Percentiles rank a stretch among this genome's conserved stretches.
phyloP scores from a whole-genome alignment of 1,140 invertebrate genomes.

The Arctopsyche grandis region DNA sequence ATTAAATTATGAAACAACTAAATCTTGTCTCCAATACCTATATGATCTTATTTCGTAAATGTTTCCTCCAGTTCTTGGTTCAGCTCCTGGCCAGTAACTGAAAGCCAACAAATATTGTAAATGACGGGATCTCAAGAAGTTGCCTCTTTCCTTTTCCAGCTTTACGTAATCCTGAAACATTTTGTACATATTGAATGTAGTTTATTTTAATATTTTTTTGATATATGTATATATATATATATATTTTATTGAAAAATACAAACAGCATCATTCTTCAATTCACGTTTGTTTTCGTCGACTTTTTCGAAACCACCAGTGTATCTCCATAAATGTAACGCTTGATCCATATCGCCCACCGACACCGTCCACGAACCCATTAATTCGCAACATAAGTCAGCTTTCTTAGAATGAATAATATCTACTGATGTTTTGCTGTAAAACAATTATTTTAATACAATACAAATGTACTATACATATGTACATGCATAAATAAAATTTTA shows the following conservation, averaged over 20 bases:
- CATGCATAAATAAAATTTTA: not conserved
- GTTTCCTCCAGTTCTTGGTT: slow-evolving; percentile 77
- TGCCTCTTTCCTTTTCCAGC: slow-evolving; percentile 83
- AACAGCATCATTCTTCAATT: slow-evolving; percentile 80
- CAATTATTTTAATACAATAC: too few species aligned
- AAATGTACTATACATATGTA: slow-evolving; percentile 2
- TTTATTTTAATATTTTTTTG: not conserved
- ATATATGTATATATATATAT: not conserved
- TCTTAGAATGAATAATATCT: slow-evolving; percentile 79
- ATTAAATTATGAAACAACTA: not conserved
- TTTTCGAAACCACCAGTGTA: slow-evolving; percentile 92
- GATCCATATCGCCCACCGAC: slow-evolving; percentile 96
- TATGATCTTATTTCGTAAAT: slow-evolving; percentile 96
- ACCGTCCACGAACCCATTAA: slow-evolving; percentile 89
- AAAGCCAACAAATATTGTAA: slow-evolving; percentile 92
- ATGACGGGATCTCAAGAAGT: slow-evolving; percentile 86
- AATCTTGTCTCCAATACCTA: slow-evolving; percentile 57
- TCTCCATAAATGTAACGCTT: slow-evolving; percentile 94
- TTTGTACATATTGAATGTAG: slow-evolving; percentile 27
- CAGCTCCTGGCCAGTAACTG: slow-evolving; percentile 88
- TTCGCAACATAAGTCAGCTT: slow-evolving; percentile 76
- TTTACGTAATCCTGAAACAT: slow-evolving; percentile 77
- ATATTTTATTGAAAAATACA: slow-evolving; percentile 44
- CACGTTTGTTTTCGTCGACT: slow-evolving; percentile 81
- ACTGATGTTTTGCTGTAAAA: slow-evolving; percentile 81